Conservation (phyloP, 2,113 vertebrate species). For the Onychorhynchus coronatus region DNA sequence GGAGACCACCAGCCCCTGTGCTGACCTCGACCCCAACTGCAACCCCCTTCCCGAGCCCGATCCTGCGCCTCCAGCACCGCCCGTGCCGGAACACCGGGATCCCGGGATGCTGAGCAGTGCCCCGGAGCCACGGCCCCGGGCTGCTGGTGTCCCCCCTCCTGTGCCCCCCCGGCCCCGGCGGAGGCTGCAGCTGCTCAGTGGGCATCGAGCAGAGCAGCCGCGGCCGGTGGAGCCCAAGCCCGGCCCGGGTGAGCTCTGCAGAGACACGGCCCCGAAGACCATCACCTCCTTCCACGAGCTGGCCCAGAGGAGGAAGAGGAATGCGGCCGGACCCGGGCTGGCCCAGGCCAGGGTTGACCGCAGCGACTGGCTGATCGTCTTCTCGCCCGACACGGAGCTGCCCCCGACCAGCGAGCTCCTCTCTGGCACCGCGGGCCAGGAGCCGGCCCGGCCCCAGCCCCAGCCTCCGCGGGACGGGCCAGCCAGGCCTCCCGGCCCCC, state of each 20-base stretch:
- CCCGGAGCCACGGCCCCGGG: neutral
- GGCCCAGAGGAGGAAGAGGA: slow-evolving; percentile 82
- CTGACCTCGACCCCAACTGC: slow-evolving; percentile 72
- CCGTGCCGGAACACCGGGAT: fast-evolving
- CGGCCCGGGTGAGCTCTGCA: neutral
- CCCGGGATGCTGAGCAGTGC: neutral
- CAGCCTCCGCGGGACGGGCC: slow-evolving; percentile 59
- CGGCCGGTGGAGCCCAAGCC: fast-evolving
- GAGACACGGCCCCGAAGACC: slow-evolving; percentile 37
- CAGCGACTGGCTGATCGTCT: slow-evolving; percentile 93
- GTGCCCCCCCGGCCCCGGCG: slow-evolving; percentile 51
- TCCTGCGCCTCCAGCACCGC: neutral
- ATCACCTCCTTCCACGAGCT: slow-evolving; percentile 92
- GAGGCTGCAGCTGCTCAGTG: slow-evolving; percentile 12
- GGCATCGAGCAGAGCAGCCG: neutral
- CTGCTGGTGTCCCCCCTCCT: neutral
- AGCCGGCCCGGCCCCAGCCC: slow-evolving; percentile 72
- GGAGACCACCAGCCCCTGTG: neutral
- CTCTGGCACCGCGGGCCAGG: neutral
- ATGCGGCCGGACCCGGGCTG: slow-evolving; percentile 14
- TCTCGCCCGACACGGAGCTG: slow-evolving; percentile 87
- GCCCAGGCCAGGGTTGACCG: slow-evolving; percentile 78
- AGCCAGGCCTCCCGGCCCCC: neutral
- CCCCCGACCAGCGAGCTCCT: slow-evolving; percentile 62
- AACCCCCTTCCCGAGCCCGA: slow-evolving; percentile 49